Percentiles rank a stretch among this genome's conserved stretches.
Conservation (phyloP, 2,797 vertebrate genomes). For the Cossypha caffra region DNA sequence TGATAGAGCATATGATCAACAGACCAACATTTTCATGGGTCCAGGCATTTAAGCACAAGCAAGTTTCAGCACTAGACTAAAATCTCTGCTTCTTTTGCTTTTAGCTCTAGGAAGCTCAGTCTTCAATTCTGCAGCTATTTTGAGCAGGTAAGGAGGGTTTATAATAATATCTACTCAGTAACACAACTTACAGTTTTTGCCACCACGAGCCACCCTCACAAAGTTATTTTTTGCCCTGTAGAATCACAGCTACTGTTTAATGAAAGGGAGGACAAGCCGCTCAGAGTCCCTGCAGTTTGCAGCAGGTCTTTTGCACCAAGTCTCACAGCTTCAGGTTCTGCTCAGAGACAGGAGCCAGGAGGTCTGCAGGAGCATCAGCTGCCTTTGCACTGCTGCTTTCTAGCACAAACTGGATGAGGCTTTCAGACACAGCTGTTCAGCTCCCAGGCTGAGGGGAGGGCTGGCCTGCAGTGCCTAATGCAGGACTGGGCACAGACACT, state of each 20-base stretch:
- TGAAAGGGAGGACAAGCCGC: not conserved
- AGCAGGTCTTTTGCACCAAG: not conserved
- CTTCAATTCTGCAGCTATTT: not conserved
- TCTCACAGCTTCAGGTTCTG: not conserved
- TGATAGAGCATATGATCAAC: not conserved
- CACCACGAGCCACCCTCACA: not conserved
- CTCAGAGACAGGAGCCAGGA: not conserved
- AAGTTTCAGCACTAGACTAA: not conserved
- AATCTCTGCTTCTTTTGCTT: not conserved
- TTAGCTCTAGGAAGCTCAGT: not conserved
- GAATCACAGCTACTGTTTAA: not conserved
- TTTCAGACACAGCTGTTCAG: accelerated
- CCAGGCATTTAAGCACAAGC: not conserved
- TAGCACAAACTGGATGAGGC: not conserved
- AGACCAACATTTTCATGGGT: not conserved
- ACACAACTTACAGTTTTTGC: not conserved
- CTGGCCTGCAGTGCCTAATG: accelerated
- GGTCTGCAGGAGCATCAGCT: not conserved
- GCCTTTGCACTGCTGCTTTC: not conserved
- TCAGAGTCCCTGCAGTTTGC: not conserved
- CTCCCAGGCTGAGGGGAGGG: not conserved
- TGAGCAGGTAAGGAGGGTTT: not conserved
- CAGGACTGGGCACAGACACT: not conserved
- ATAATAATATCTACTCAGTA: not conserved
- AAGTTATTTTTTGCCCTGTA: not conserved